Percentiles rank a stretch among this genome's conserved stretches.
Evolutionary conservation across 2,888 invertebrate genomes (phyloP).

Genomic region (Lymantria dispar): DNA sequence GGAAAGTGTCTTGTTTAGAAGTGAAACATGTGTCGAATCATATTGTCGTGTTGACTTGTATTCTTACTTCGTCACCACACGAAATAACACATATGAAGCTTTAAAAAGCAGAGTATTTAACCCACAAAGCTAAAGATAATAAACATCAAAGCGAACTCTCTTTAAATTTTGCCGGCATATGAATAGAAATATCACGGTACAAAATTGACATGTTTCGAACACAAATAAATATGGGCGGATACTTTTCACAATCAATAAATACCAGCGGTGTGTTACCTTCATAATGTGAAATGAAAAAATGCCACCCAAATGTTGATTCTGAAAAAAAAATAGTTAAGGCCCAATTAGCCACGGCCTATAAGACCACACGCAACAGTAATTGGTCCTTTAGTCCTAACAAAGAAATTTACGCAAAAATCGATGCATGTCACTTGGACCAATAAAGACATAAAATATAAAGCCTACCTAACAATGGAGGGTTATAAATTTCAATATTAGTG

Average conservation of each 20-base stretch:
- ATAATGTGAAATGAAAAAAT: constrained; percentile 15
- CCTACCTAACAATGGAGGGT: constrained; percentile 50
- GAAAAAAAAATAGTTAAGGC: constrained; percentile 34
- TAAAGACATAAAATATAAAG: constrained; percentile 64
- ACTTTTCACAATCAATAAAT: constrained; percentile 11
- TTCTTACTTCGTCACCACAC: no score
- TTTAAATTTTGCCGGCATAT: background rate
- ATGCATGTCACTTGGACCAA: constrained; percentile 47
- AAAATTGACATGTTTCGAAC: constrained; percentile 24
- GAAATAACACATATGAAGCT: no score
- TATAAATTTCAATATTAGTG: constrained; percentile 71
- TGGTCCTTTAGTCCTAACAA: constrained; percentile 35
- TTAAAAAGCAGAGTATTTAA: no score
- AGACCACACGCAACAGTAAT: constrained; percentile 42
- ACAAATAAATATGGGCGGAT: constrained; percentile 9
- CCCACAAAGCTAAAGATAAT: no score
- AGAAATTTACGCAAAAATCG: constrained; percentile 42
- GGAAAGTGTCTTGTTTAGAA: no score
- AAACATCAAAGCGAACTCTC: background rate
- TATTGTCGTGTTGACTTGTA: no score
- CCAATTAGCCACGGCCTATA: constrained; percentile 41
- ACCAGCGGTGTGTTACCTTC: constrained; percentile 7
- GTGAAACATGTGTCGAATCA: no score
- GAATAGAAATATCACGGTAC: background rate
- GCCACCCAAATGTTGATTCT: constrained; percentile 23